phyloP scores from a whole-genome alignment of 1,140 invertebrate species.

The Drosophila oshimai region DNA sequence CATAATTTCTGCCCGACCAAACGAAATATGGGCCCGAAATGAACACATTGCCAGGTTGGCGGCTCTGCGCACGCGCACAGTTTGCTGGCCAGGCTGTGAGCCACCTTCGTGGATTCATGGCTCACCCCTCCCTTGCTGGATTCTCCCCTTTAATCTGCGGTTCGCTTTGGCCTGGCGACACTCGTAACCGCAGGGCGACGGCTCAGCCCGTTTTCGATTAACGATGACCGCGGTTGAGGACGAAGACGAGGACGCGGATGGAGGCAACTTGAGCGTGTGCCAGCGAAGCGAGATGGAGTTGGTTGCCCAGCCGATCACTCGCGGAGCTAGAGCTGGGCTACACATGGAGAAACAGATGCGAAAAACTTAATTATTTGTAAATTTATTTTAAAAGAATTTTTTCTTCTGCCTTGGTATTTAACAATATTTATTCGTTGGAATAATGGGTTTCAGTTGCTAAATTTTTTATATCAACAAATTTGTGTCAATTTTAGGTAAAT shows the following conservation, averaged over 20 bases:
- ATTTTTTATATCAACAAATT: too few relatives aligned
- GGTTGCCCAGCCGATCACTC: constrained; percentile 17
- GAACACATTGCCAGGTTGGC: constrained; percentile 68
- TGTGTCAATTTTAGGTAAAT: too few relatives aligned
- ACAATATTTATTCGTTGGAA: too few relatives aligned
- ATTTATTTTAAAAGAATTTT: neutral
- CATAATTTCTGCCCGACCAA: constrained; percentile 65
- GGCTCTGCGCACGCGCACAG: constrained; percentile 67
- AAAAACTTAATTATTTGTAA: neutral
- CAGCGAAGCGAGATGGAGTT: constrained; percentile 53
- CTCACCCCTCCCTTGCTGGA: neutral
- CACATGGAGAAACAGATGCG: neutral
- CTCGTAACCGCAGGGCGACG: constrained; percentile 70
- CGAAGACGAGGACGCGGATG: constrained; percentile 10
- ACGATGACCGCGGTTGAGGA: constrained; percentile 25
- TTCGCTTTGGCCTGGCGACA: constrained; percentile 41
- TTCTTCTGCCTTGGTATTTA: too few relatives aligned
- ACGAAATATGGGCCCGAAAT: constrained; percentile 61
- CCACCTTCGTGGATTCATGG: constrained; percentile 3
- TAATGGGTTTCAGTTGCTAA: too few relatives aligned
- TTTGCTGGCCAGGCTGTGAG: constrained; percentile 30
- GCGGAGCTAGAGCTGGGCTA: constrained; percentile 21
- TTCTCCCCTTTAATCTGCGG: neutral
- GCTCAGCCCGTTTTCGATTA: constrained; percentile 69
- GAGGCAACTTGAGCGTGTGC: constrained; percentile 59